These are phyloP conservation scores for Thalassarche chlororhynchos DNA, from an alignment of 2,113 vertebrate genomes.

Conservation along the genomic window DNA sequence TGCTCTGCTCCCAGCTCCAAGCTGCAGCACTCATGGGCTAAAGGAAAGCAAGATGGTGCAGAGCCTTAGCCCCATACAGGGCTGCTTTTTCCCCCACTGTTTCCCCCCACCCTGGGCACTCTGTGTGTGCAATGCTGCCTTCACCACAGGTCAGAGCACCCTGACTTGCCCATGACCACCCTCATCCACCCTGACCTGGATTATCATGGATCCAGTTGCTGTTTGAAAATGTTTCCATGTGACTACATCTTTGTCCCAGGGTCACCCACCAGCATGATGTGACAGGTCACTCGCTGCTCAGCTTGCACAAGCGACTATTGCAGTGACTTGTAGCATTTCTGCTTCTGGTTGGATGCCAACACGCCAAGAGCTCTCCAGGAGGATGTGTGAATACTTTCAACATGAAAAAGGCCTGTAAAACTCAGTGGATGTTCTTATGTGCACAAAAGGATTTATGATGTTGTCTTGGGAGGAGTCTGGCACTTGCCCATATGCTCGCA, in stretches of 20 bases:
- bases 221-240: background rate
- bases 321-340: background rate
- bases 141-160: background rate
- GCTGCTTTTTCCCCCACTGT: background rate
- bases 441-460: background rate
- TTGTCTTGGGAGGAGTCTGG: background rate
- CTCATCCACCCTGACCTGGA: background rate
- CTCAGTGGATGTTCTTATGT: background rate
- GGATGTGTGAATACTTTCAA: background rate
- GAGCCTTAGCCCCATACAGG: background rate
- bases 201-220: background rate
- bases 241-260: background rate
- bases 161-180: background rate
- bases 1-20: background rate
- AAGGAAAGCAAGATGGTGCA: background rate
- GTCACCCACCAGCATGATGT: background rate
- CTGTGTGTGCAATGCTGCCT: background rate
- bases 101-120: background rate
- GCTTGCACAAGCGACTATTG: background rate
- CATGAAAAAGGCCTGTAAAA: background rate
- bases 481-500: background rate
- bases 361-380: background rate
- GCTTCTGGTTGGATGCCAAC: background rate
- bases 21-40: background rate
- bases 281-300: background rate